A percentile compares a stretch with the other conserved stretches of the same genome.
These are phyloP conservation scores for Melinopterus prodromus DNA, from an alignment of 2,888 invertebrate species.

Conservation along the genomic window DNA sequence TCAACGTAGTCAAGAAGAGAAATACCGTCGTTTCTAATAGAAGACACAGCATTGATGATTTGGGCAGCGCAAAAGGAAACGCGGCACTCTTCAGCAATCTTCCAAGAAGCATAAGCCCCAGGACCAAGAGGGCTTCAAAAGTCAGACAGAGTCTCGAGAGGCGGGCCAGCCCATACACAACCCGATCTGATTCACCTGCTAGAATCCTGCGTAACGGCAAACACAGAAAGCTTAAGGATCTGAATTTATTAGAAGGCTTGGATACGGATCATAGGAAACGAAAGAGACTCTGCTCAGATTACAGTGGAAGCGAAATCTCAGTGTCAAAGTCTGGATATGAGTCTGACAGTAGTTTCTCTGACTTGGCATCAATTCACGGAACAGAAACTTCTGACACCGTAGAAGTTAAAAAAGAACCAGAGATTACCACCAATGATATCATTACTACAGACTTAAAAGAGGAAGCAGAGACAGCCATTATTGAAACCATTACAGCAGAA, in stretches of 20 bases:
- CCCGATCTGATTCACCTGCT: conserved; percentile 67
- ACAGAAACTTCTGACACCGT: conserved; percentile 49
- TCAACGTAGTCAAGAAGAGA: conserved; percentile 54
- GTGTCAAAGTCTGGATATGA: conserved; percentile 70
- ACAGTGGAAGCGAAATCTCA: conserved; percentile 68
- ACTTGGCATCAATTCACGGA: conserved; percentile 58
- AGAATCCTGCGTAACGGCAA: conserved; percentile 73
- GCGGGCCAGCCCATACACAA: conserved; percentile 66
- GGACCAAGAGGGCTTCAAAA: conserved; percentile 50
- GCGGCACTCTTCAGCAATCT: conserved; percentile 49
- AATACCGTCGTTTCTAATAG: conserved; percentile 50
- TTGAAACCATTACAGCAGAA: conserved; percentile 21
- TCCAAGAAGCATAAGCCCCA: conserved; percentile 54
- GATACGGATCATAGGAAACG: conserved; percentile 62
- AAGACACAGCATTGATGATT: conserved; percentile 59
- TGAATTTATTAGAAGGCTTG: conserved; percentile 67
- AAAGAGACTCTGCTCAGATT: conserved; percentile 66
- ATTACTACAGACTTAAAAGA: conserved; percentile 6
- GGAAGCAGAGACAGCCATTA: background rate
- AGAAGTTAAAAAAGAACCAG: conserved; percentile 39
- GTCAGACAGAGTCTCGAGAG: conserved; percentile 52
- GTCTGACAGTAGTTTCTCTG: conserved; percentile 70
- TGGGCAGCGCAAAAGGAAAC: conserved; percentile 46
- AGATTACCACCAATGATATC: conserved; percentile 4
- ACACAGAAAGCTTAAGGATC: conserved; percentile 68